A percentile compares a stretch with the other conserved stretches of the same genome.
Conservation (phyloP, 2,113 vertebrate genomes). For the Pelecanus crispus region DNA sequence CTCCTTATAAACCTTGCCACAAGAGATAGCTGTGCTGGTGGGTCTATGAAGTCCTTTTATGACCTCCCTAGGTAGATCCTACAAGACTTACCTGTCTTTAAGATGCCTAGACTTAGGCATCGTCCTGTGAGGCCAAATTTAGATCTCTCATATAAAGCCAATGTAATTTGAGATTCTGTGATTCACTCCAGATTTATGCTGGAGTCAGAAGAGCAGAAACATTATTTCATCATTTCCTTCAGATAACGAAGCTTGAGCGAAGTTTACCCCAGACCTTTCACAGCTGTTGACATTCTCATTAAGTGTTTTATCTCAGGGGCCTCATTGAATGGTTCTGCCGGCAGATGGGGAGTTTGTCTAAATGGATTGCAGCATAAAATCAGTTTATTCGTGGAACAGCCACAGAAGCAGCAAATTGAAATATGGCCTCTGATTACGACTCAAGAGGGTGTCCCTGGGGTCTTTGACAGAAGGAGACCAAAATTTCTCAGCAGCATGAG, state of each 20-base stretch:
- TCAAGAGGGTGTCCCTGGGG: background rate
- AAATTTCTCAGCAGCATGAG: background rate
- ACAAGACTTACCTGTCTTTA: background rate
- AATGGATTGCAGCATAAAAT: background rate
- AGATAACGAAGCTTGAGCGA: background rate
- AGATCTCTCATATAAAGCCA: background rate
- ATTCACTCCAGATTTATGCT: background rate
- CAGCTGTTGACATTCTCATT: conserved; percentile 18
- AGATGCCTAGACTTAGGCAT: background rate
- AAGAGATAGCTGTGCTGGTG: background rate
- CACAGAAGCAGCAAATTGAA: background rate
- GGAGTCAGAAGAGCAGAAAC: background rate
- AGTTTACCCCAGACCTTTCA: conserved; percentile 9
- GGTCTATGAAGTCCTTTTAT: background rate
- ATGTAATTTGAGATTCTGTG: background rate
- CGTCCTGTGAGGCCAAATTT: background rate
- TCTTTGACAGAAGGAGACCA: background rate
- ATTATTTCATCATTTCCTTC: background rate
- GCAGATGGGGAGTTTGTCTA: background rate
- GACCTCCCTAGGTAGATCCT: background rate
- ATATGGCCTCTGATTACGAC: fast-evolving
- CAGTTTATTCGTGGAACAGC: background rate
- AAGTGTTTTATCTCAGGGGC: background rate
- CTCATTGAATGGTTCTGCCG: background rate
- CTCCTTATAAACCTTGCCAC: background rate